phyloP scores from a whole-genome alignment of 2,113 vertebrate species.

The Baryphthengus martii region DNA sequence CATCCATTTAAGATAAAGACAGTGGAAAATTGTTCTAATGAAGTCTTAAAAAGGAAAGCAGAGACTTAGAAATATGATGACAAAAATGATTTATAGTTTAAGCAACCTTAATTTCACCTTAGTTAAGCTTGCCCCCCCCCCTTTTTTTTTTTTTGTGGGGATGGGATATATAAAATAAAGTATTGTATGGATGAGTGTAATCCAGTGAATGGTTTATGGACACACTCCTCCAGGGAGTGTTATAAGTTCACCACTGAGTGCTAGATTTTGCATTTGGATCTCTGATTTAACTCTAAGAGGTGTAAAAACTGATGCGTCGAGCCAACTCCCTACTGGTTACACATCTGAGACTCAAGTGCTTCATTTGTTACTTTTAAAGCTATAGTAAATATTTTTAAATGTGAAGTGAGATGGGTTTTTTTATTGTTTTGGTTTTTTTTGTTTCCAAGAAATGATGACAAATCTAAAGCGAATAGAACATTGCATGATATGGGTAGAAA shows the following conservation, averaged over 20 bases:
- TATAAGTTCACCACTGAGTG: conserved; percentile 64
- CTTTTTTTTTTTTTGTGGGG: not conserved
- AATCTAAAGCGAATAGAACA: conserved; percentile 7
- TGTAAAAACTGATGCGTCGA: conserved; percentile 61
- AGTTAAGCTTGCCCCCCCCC: not conserved
- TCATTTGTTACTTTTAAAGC: conserved; percentile 59
- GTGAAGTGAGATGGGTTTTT: fast-evolving
- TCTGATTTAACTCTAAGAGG: conserved; percentile 67
- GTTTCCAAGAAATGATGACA: not conserved
- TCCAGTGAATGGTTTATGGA: conserved; percentile 62
- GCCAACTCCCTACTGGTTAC: conserved; percentile 64
- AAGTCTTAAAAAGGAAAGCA: conserved; percentile 38
- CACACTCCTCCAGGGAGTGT: conserved; percentile 66
- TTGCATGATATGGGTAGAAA: not conserved
- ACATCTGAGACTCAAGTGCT: conserved; percentile 41
- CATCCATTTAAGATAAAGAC: conserved; percentile 41
- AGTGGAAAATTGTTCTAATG: conserved; percentile 13
- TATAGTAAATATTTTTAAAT: conserved; percentile 47
- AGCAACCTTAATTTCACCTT: conserved; percentile 59
- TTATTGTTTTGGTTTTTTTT: not conserved
- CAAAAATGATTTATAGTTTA: conserved; percentile 33
- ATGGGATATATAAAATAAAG: conserved; percentile 2
- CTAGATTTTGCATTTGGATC: conserved; percentile 65
- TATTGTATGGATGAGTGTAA: conserved; percentile 55
- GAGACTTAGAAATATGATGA: not conserved